Evolutionary conservation across 2,888 invertebrate species (phyloP), one percentile per base, ranked within the genome.

Genomic region (Lacanobia oleracea): DNA sequence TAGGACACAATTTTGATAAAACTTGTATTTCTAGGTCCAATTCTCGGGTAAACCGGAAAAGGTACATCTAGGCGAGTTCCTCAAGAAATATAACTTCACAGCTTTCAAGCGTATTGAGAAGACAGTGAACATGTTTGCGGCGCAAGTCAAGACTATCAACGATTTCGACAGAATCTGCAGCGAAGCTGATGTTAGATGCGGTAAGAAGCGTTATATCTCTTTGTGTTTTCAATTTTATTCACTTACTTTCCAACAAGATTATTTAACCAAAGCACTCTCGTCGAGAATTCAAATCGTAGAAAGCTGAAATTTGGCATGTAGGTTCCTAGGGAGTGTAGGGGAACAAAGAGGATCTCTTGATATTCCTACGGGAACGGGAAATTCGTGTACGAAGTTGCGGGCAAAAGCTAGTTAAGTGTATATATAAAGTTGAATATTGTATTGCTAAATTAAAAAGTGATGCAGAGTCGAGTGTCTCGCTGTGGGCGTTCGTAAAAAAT

Each of bases 161-260:
- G 92, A 91, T 73, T 93, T 91, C 61, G 93, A 93, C 75, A 85
- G 69, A 2, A 74, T 93, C 7, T 92, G 91, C 70, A 72, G 59
- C 1, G 75, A 75, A 7, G 83, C 79, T 43, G 78, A 87, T 27
- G 74, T 93, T 6, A 82, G 59, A 67, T 93, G 91, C 72, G 93
- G 93, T 94, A 67, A 75, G 91, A 83, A 18, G 54, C 53, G 10
- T 50, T 50, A 50, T 5, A 27, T n/a, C n/a, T n/a, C n/a, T n/a
- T n/a, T n/a, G n/a, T n/a, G n/a, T n/a, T n/a, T n/a, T n/a, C n/a
- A n/a, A n/a, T n/a, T n/a, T n/a, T n/a, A n/a, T n/a, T n/a, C n/a
- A n/a, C n/a, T n/a, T n/a, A n/a, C n/a, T n/a, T n/a, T n/a, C n/a
- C n/a, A n/a, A n/a, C n/a, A n/a, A n/a, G n/a, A n/a, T n/a, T n/a